Conservation (phyloP, 1,140 invertebrate species). For the Lasaia peninsularis region DNA sequence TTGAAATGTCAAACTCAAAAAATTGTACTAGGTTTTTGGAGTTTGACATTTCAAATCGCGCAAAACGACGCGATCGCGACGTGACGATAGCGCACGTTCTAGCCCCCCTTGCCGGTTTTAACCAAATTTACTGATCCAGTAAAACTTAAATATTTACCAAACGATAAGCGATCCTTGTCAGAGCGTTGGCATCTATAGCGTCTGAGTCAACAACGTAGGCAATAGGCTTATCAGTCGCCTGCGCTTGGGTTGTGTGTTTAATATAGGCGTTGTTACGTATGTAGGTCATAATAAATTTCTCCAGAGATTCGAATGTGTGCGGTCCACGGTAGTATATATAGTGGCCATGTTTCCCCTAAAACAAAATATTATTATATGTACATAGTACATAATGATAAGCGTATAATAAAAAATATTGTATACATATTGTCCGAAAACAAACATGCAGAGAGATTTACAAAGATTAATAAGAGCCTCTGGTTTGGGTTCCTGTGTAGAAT, state of each 20-base stretch:
- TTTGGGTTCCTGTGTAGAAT: too few relatives aligned
- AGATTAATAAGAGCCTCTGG: too few relatives aligned
- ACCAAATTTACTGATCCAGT: slow-evolving; percentile 2
- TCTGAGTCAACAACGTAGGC: slow-evolving; percentile 51
- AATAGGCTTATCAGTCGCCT: slow-evolving; percentile 39
- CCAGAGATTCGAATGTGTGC: slow-evolving; percentile 48
- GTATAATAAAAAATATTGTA: too few relatives aligned
- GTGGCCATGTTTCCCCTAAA: slow-evolving; percentile 53
- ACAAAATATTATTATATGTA: slow-evolving; percentile 9
- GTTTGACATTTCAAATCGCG: too few relatives aligned
- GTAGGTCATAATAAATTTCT: slow-evolving; percentile 48
- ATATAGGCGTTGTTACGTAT: slow-evolving; percentile 41
- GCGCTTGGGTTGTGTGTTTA: slow-evolving; percentile 33
- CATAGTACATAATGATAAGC: too few relatives aligned
- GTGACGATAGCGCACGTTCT: too few relatives aligned
- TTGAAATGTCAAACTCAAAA: too few relatives aligned
- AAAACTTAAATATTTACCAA: slow-evolving; percentile 43
- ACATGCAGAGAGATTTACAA: too few relatives aligned
- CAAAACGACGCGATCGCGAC: too few relatives aligned
- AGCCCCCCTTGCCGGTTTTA: too few relatives aligned
- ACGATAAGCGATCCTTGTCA: slow-evolving; percentile 51
- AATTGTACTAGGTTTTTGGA: too few relatives aligned
- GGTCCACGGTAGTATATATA: slow-evolving; percentile 47
- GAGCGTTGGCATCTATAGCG: slow-evolving; percentile 37
- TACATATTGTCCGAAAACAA: too few relatives aligned